Evolutionary conservation across 2,113 vertebrate genomes (phyloP), one percentile per base, ranked within the genome.

Genomic region (Neomonachus schauinslandi): DNA sequence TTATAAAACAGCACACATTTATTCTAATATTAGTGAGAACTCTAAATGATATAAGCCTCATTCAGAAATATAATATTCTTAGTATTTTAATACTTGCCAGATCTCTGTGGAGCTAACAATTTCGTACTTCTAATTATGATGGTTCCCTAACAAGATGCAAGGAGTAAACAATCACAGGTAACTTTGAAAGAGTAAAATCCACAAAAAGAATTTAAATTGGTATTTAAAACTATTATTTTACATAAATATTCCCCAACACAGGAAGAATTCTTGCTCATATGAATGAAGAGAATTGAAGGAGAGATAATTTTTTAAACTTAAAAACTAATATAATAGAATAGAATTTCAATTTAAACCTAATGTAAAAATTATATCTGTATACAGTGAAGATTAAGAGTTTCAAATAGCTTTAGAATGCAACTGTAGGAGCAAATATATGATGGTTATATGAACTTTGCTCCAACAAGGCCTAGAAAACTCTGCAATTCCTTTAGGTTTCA

Each of bases 271-370:
- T 93, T 89, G 55, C 46, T 90, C 31, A 85, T 90, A 67, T 65
- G 39, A 89, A 14, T 86, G 42, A 83, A 95, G 51, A 91, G 13
- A 85, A 90, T 0, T 46, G 46, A 74, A 63, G 1, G 19, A 89
- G 57, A 95, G 84, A 89, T 10, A 79, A 39, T 76, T 57, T 77
- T 96, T 84, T 80, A 55, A 90, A 57, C 39, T 61, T 96, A 57
- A 94, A 82, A 82, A 65, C 24, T 26, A 51, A 95, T 28, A 57
- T 12, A 76, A 87, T 28, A 94, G 46, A 82, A 72, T 42, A 83
- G 65, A 93, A 86, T 65, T 81, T 86, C 39, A 87, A 76, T 74
- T 95, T 95, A 86, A 97, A 94, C 10, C 4, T 57, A 95, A 67
- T n/a, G 10, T 81, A 67, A 82, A 90, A 93, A 59, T 81, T 81